Conservation (phyloP, 2,888 invertebrate species). For the Clanis bilineata region DNA sequence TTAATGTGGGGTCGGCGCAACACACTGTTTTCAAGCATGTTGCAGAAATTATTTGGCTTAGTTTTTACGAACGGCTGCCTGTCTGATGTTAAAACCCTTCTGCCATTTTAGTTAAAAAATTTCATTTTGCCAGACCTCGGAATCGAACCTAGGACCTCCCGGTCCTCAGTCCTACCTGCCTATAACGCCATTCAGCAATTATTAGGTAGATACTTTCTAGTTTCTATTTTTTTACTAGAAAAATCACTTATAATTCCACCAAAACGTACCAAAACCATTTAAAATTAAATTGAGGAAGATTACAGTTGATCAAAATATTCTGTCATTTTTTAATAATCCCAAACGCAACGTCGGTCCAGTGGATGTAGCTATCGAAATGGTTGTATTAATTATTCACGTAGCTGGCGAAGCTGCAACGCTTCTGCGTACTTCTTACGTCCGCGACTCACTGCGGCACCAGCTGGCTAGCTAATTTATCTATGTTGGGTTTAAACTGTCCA, state of each 20-base stretch:
- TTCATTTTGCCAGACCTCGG: too few species aligned
- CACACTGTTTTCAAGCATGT: too few species aligned
- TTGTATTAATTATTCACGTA: slow-evolving; percentile 34
- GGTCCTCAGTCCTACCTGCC: too few species aligned
- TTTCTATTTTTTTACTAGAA: background rate
- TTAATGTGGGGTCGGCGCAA: too few species aligned
- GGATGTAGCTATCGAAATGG: slow-evolving; percentile 25
- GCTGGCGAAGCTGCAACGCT: slow-evolving; percentile 27
- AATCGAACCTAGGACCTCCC: too few species aligned
- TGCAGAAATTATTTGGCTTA: too few species aligned
- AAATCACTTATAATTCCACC: background rate
- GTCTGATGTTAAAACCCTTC: too few species aligned
- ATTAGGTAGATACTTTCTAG: too few species aligned
- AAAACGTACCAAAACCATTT: background rate
- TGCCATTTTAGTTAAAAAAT: too few species aligned
- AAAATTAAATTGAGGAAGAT: background rate
- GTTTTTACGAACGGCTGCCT: too few species aligned
- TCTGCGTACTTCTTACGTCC: slow-evolving; percentile 23
- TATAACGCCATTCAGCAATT: too few species aligned
- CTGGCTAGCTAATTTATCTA: background rate
- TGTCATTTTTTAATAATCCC: background rate
- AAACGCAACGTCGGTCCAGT: background rate
- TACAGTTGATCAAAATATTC: background rate
- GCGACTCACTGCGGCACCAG: slow-evolving; percentile 21
- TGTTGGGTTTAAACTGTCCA: background rate